phyloP scores from a whole-genome alignment of 2,113 vertebrate species.

The Fregetta grallaria region DNA sequence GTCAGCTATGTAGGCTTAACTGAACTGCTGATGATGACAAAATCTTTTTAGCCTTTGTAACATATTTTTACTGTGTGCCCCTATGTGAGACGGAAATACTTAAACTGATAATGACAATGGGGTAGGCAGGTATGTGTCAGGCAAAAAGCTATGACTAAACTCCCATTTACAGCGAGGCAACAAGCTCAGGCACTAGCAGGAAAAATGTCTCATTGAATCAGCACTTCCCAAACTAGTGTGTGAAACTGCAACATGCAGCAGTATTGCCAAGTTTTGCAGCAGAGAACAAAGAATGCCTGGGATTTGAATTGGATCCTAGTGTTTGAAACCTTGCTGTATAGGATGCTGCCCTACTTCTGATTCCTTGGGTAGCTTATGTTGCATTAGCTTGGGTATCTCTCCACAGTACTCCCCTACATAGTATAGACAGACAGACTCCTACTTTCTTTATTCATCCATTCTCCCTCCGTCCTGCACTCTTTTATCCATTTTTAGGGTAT shows the following conservation, averaged over 20 bases:
- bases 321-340: neutral
- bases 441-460: slow-evolving; percentile 4
- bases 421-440: slow-evolving; percentile 44
- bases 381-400: neutral
- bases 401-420: neutral
- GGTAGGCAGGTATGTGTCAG: slow-evolving; percentile 32
- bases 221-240: slow-evolving; percentile 53
- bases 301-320: slow-evolving; percentile 13
- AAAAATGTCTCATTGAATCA: slow-evolving; percentile 54
- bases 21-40: neutral
- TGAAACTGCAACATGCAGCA: slow-evolving; percentile 33
- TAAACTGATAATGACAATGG: slow-evolving; percentile 12
- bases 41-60: slow-evolving; percentile 32
- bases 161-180: slow-evolving; percentile 8
- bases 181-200: slow-evolving; percentile 46
- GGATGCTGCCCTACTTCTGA: slow-evolving; percentile 49
- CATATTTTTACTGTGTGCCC: neutral
- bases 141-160: slow-evolving; percentile 40
- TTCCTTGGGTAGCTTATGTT: neutral
- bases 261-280: slow-evolving; percentile 49
- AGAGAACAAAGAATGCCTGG: slow-evolving; percentile 38
- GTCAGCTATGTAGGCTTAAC: slow-evolving; percentile 33
- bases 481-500: slow-evolving; percentile 34
- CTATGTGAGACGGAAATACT: slow-evolving; percentile 24
- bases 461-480: neutral